Conservation (phyloP, 1,140 invertebrate species). For the Pseudomyrmex concolor region DNA sequence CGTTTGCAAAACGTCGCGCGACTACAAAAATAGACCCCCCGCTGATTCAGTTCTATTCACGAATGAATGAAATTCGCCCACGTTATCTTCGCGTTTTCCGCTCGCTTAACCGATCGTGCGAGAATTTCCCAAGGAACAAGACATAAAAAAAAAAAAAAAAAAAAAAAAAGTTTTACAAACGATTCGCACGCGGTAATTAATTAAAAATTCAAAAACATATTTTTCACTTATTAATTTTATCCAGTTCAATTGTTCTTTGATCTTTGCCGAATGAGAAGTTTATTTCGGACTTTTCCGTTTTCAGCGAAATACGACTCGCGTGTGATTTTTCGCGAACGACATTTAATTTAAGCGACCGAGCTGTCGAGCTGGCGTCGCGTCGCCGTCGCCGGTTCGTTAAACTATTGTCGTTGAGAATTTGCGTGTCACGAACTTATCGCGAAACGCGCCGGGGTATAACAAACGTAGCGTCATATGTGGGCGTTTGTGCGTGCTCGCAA, state of each 20-base stretch:
- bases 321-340: slow-evolving; percentile 20
- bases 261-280: not conserved
- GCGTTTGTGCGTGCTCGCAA: slow-evolving; percentile 41
- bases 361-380: slow-evolving; percentile 9
- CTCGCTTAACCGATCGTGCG: not conserved
- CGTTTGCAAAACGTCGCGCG: not conserved
- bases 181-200: too few species aligned
- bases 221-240: not conserved
- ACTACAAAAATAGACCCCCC: slow-evolving; percentile 12
- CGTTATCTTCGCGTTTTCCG: not conserved
- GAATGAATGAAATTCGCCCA: slow-evolving; percentile 19
- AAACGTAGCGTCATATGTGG: slow-evolving; percentile 22
- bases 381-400: slow-evolving; percentile 41
- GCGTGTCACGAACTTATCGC: slow-evolving; percentile 50
- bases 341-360: slow-evolving; percentile 3
- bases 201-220: not conserved
- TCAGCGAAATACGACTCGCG: slow-evolving; percentile 17
- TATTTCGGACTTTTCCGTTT: slow-evolving; percentile 1
- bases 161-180: too few species aligned
- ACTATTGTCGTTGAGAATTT: slow-evolving; percentile 41
- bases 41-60: slow-evolving; percentile 34
- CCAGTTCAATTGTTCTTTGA: not conserved
- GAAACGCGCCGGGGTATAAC: slow-evolving; percentile 22
- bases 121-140: not conserved
- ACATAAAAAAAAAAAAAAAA: not conserved